Percentiles rank a stretch among this genome's conserved stretches.
Evolutionary conservation across 2,888 invertebrate species (phyloP).

Genomic region (Steinernema scapterisci): DNA sequence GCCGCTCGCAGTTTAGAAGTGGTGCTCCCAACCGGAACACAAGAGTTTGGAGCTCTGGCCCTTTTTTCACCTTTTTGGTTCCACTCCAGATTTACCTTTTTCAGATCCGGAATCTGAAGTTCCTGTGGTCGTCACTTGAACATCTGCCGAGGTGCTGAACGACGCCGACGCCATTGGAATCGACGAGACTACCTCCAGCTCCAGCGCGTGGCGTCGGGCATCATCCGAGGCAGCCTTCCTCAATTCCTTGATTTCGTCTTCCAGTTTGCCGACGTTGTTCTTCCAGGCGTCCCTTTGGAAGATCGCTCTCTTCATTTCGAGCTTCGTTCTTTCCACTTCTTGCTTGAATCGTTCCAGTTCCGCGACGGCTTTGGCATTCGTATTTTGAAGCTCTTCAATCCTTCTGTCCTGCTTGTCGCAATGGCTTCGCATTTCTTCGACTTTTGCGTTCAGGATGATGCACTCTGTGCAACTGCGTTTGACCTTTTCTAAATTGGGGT

Average conservation of each 20-base stretch:
- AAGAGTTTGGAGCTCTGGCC: not conserved
- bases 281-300: conserved; percentile 12
- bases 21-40: too few species aligned
- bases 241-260: conserved; percentile 4
- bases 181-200: not conserved
- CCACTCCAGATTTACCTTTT: too few species aligned
- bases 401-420: not conserved
- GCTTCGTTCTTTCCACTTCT: not conserved
- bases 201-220: conserved; percentile 2
- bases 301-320: not conserved
- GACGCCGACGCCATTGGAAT: not conserved
- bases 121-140: not conserved
- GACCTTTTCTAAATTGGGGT: too few species aligned
- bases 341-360: not conserved
- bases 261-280: conserved; percentile 1
- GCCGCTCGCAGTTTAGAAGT: too few species aligned
- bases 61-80: too few species aligned
- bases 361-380: not conserved
- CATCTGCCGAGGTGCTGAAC: not conserved
- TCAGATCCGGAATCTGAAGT: conserved; percentile 4
- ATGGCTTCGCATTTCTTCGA: not conserved
- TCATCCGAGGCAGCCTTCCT: conserved; percentile 7
- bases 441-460: not conserved
- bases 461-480: not conserved
- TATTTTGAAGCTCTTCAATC: not conserved